These are phyloP conservation scores for Alauda arvensis DNA, from an alignment of 2,797 vertebrate species.

Conservation along the genomic window DNA sequence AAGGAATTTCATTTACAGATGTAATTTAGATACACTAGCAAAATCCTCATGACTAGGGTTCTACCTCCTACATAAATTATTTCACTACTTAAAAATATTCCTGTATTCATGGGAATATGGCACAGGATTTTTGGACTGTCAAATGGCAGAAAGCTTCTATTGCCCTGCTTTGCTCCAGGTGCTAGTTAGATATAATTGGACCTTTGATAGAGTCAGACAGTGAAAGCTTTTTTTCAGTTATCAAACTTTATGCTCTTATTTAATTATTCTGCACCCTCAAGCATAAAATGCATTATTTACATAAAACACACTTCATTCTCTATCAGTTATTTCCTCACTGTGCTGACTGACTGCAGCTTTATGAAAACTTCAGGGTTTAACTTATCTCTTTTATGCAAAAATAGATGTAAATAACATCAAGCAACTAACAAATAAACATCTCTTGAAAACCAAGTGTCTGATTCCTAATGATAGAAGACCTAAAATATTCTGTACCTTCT, in stretches of 20 bases:
- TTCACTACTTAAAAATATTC: background rate
- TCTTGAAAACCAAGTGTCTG: background rate
- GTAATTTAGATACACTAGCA: background rate
- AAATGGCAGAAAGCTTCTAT: background rate
- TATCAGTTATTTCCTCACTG: background rate
- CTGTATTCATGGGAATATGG: background rate
- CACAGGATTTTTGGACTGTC: background rate
- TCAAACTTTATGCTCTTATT: conserved; percentile 3
- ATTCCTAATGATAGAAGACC: background rate
- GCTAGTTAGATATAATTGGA: background rate
- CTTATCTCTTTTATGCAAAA: background rate
- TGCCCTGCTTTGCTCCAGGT: background rate
- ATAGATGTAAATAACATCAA: background rate
- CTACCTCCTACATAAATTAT: background rate
- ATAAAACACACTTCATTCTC: background rate
- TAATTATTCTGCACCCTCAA: conserved; percentile 29
- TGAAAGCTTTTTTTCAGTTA: conserved; percentile 1
- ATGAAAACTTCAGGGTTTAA: background rate
- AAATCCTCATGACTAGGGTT: background rate
- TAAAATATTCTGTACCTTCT: background rate
- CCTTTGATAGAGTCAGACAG: background rate
- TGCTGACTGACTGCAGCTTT: background rate
- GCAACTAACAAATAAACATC: background rate
- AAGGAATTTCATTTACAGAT: background rate
- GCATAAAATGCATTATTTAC: conserved; percentile 35